Base-by-base conservation (phyloP, 2,797 vertebrate genomes). In the Xiphophorus birchmanni region DNA sequence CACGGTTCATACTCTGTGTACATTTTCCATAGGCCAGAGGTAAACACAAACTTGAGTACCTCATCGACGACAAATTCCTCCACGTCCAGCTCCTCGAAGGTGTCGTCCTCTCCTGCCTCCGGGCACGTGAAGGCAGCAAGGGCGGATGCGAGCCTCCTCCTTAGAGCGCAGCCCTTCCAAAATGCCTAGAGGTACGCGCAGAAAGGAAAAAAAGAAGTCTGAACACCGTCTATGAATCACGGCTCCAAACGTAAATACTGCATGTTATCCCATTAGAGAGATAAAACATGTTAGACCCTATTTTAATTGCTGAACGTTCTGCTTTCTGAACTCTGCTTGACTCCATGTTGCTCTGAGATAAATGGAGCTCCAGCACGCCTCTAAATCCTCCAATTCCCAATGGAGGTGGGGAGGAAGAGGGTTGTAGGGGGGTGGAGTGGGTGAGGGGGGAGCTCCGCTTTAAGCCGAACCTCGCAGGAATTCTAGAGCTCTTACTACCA, bases 261-360 rank as follows among this genome's bases (percentile, higher is more conserved):
- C 93, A 76, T 92, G 96, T 97, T 98, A 97, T 97, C 96, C 97
- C 97, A 97, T 97, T 97, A 97, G 96, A 90, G 96, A 97, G 96
- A 98, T 98, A 97, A 99, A 98, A 97, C 96, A 98, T 96, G 95
- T 95, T 95, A 95, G 95, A 90, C 94, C 94, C 92, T 93, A 91
- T 97, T 91, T 96, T 97, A 98, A 98, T 97, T 97, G 96, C 96
- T 90, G 94, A 95, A 94, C 91, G 96, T 96, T 98, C 96, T 98
- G 96, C 93, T 97, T 97, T 97, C 95, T 99, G 98, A 99, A 99
- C 98, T 99, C 97, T 97, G 95, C 84, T 93, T 99, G 98, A 99
- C 98, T 98, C 95, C 91, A 92, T 80, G 74, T 95, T 96, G 96
- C 94, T 95, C 93, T 78, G 96, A 97, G 97, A 98, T 95, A 97